Evolutionary conservation across 1,140 invertebrate species (phyloP), one percentile per base, ranked within the genome.

Genomic region (Phthorimaea operculella): DNA sequence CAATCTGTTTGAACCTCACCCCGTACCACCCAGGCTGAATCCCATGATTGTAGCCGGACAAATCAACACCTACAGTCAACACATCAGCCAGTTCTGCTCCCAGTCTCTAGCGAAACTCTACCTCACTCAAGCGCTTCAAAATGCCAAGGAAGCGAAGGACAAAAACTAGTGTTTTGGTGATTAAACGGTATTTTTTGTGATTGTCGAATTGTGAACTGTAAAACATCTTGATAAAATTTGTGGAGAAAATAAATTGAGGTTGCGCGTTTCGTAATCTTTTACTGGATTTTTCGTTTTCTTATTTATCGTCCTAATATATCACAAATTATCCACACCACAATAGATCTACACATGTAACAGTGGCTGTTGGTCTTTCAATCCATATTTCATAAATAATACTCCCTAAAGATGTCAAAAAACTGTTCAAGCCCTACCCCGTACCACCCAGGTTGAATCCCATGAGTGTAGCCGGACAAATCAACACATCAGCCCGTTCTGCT

Each of bases 31-130:
- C 6, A 90, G 97, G 60, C 87, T 99, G 6, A 96, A 98, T 74
- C 95, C 96, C 15, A 96, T 99, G 89, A 93, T 99, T 42, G 91
- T 97, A 15, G 95, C 96, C 48, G 96, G 95, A 33, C 97, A 99
- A 86, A 96, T 98, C 58, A 93, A 95, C 68, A 96, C 95, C 16
- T 97, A 97, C 84, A 95, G 94, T 67, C 92, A 97, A 77, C 95
- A 98, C 72, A 95, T 98, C 70, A 94, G 93, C 21, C 94, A 98
- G 79, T 98, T 99, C 86, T 96, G 96, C 65, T 94, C 96, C 7
- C 97, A 99, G 76, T 96, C 96, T 64, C 89, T 99, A 70, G 96
- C 96, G 45, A 99, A 99, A 86, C 86, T 99, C 18, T 99, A 98
- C 74, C 92, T 99, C 64, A 96, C 97, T 48, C 96, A 99, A 85